phyloP scores from a whole-genome alignment of 2,113 vertebrate genomes.

The Callocephalon fimbriatum region DNA sequence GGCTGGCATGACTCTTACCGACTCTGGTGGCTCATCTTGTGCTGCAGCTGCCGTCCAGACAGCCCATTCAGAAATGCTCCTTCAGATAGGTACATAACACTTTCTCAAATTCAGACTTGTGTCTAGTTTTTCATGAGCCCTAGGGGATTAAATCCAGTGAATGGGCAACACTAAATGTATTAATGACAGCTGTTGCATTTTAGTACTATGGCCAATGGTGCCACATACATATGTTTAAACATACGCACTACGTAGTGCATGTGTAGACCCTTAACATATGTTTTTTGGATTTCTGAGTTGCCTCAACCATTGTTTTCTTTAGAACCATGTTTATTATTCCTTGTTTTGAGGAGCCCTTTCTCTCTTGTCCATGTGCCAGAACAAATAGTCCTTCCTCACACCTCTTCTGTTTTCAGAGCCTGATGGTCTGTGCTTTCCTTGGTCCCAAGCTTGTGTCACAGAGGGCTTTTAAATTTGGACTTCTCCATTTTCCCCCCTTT shows the following conservation, averaged over 20 bases:
- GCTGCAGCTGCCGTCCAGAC: neutral
- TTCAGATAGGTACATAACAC: neutral
- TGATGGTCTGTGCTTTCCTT: neutral
- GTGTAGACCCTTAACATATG: neutral
- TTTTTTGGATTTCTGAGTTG: neutral
- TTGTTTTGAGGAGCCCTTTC: neutral
- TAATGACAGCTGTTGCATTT: neutral
- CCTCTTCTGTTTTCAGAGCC: neutral
- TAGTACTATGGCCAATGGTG: neutral
- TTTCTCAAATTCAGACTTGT: neutral
- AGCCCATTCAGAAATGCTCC: neutral
- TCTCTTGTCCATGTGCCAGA: neutral
- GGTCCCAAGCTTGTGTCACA: neutral
- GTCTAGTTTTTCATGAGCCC: fast-evolving
- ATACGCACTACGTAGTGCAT: neutral
- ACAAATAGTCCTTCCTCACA: neutral
- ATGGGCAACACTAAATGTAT: neutral
- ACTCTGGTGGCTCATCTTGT: neutral
- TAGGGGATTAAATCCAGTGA: neutral
- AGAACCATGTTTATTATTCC: neutral
- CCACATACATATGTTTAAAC: neutral
- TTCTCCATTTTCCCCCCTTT: neutral
- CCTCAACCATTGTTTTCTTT: neutral
- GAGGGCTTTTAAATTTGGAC: neutral
- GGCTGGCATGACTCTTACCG: neutral